A percentile compares a stretch with the other conserved stretches of the same genome.
Conservation (phyloP, 1,140 invertebrate species). For the Lepidurus arcticus region DNA sequence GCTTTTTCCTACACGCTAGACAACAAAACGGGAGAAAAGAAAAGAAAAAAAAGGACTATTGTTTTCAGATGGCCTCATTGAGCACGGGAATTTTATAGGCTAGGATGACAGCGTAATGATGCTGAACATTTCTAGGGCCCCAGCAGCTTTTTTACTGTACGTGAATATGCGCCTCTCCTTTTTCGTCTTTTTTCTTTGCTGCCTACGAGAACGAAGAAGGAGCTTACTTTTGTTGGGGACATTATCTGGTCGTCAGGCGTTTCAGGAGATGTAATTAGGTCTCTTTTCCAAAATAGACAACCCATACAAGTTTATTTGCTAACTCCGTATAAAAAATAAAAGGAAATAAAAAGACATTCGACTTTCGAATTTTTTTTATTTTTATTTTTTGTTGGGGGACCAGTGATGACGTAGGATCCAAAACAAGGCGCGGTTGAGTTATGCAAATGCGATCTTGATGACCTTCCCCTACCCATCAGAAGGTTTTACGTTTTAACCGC, state of each 20-base stretch:
- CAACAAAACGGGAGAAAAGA: not conserved
- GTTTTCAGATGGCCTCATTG: constrained; percentile 21
- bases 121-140: not conserved
- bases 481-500: not conserved
- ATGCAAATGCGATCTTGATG: constrained; percentile 21
- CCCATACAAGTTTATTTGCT: not conserved
- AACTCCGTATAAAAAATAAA: not conserved
- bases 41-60: not conserved
- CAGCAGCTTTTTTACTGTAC: not conserved
- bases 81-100: constrained; percentile 7
- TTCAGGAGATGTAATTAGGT: not conserved
- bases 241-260: not conserved
- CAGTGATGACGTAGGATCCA: not conserved
- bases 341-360: no score
- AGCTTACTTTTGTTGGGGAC: not conserved
- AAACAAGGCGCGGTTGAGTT: constrained; percentile 15
- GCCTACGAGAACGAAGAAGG: not conserved
- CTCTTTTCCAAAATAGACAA: not conserved
- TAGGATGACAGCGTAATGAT: constrained; percentile 12
- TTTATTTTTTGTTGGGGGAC: not conserved
- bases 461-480: not conserved
- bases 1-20: not conserved
- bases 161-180: not conserved
- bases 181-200: not conserved
- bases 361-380: not conserved